These are phyloP conservation scores for Halcyon badia DNA, from an alignment of 2,797 vertebrate species.

Conservation along the genomic window DNA sequence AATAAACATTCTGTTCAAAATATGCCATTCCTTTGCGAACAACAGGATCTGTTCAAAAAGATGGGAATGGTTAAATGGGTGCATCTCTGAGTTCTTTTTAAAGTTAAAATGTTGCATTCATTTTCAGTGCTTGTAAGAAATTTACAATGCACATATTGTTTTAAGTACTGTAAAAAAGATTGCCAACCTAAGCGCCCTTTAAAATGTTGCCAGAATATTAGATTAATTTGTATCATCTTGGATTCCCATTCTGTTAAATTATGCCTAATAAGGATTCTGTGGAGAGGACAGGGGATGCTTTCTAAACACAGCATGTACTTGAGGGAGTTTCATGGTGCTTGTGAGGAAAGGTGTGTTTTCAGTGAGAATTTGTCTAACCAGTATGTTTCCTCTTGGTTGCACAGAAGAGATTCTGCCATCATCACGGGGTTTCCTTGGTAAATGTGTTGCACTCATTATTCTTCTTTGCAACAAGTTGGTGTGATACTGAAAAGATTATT, in stretches of 20 bases:
- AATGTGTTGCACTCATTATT: background rate
- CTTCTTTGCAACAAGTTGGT: conserved; percentile 5
- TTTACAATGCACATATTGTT: background rate
- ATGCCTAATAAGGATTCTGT: background rate
- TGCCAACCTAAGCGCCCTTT: background rate
- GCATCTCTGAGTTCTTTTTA: fast-evolving
- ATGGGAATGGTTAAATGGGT: background rate
- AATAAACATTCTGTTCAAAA: background rate
- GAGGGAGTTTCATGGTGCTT: background rate
- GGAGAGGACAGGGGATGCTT: background rate
- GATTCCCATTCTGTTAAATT: background rate
- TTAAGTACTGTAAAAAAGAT: background rate
- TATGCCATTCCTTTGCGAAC: fast-evolving
- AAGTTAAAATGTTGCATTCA: background rate
- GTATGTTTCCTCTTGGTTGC: fast-evolving
- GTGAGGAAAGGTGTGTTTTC: background rate
- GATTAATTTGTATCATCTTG: background rate
- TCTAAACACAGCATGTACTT: background rate
- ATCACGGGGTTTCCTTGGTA: background rate
- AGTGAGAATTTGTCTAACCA: background rate
- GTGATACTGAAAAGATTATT: background rate
- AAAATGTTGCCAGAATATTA: background rate
- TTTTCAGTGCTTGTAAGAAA: background rate
- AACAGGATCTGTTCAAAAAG: background rate
- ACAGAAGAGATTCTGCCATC: background rate